Evolutionary conservation across 2,888 invertebrate genomes (phyloP).

Genomic region (Cheilosia scutellata): DNA sequence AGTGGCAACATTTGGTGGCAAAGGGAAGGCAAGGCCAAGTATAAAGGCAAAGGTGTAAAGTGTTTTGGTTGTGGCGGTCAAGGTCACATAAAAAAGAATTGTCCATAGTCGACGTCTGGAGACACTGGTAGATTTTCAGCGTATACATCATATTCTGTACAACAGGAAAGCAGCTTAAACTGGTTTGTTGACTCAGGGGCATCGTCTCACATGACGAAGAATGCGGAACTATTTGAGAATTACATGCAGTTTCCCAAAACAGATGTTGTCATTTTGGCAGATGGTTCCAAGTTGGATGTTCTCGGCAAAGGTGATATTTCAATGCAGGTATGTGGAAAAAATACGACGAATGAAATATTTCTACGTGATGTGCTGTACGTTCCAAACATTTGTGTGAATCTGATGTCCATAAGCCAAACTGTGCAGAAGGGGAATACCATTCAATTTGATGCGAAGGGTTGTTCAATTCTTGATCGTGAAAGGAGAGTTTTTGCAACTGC

Average conservation of each 20-base stretch:
- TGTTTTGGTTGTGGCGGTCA: neutral
- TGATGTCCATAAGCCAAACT: conserved; percentile 28
- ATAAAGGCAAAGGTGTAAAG: neutral
- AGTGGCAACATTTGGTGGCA: neutral
- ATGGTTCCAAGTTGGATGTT: neutral
- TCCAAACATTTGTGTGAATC: conserved; percentile 17
- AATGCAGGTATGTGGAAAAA: neutral
- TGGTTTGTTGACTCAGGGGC: conserved; percentile 4
- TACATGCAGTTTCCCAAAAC: neutral
- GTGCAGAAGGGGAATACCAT: conserved; percentile 1
- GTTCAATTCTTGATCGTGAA: conserved; percentile 1
- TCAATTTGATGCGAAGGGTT: conserved; percentile 1
- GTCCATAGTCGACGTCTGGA: neutral
- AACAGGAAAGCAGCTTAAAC: neutral
- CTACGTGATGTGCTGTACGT: conserved; percentile 15
- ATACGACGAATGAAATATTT: neutral
- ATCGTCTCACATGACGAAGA: conserved; percentile 16
- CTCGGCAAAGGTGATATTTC: conserved; percentile 3
- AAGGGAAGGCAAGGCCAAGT: neutral
- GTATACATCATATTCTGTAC: neutral
- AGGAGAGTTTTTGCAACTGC: neutral
- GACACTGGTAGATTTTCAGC: neutral
- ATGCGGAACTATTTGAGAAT: neutral
- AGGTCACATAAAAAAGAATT: neutral
- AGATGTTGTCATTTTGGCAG: conserved; percentile 5